These are phyloP conservation scores for Sturnira hondurensis DNA, from an alignment of 2,113 vertebrate genomes.

Conservation along the genomic window DNA sequence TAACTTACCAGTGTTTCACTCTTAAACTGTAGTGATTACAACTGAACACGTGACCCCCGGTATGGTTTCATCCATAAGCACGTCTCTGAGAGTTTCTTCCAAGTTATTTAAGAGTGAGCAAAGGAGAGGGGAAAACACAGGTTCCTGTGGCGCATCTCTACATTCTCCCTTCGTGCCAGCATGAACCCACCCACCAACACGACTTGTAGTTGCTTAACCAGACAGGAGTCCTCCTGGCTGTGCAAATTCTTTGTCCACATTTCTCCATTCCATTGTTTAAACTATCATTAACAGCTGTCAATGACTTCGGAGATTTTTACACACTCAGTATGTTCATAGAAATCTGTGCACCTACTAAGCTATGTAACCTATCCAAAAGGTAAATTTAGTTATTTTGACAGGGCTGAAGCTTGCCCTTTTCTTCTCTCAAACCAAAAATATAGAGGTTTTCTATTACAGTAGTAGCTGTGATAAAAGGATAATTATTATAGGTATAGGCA, in stretches of 20 bases:
- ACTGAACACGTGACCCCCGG: background rate
- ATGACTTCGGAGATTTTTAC: background rate
- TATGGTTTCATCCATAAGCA: background rate
- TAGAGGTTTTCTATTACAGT: background rate
- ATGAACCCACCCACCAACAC: background rate
- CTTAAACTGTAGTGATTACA: background rate
- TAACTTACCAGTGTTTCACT: background rate
- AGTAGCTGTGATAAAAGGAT: background rate
- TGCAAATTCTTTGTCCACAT: background rate
- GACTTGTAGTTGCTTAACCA: background rate
- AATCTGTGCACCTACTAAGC: background rate
- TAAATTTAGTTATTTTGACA: background rate
- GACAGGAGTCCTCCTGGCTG: background rate
- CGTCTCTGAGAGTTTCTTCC: background rate
- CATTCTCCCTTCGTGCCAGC: background rate
- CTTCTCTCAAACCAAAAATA: background rate
- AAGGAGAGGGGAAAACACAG: background rate
- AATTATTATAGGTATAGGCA: background rate
- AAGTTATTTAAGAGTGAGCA: background rate
- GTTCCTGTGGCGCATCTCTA: background rate
- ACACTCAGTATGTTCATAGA: background rate
- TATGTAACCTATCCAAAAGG: background rate
- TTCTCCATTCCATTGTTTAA: background rate
- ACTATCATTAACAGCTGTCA: background rate
- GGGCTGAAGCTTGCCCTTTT: background rate